These are phyloP conservation scores for Trematocara stigmaticum DNA, from an alignment of 2,113 vertebrate species.

Conservation along the genomic window DNA sequence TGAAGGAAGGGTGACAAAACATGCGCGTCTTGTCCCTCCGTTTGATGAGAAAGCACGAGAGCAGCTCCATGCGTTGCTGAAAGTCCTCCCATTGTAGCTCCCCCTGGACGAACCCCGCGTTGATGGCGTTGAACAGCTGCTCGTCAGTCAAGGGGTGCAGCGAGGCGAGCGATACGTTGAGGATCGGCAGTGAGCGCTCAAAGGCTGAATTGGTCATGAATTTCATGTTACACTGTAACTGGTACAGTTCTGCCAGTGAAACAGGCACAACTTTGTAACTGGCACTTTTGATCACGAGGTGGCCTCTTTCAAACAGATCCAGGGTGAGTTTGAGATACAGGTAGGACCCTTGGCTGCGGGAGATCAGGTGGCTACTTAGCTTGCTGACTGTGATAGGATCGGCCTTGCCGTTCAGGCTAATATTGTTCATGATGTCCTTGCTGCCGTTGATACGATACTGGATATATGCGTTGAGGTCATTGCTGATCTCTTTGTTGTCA, in stretches of 20 bases:
- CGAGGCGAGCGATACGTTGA: slow-evolving; percentile 90
- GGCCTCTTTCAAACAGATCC: slow-evolving; percentile 93
- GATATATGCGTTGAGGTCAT: slow-evolving; percentile 89
- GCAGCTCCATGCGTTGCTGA: slow-evolving; percentile 88
- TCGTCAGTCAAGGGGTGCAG: slow-evolving; percentile 97
- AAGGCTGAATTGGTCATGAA: slow-evolving; percentile 94
- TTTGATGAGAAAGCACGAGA: slow-evolving; percentile 89
- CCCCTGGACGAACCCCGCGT: slow-evolving; percentile 78
- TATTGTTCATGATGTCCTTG: slow-evolving; percentile 91
- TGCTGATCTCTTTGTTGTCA: slow-evolving; percentile 85
- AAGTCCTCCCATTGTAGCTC: slow-evolving; percentile 94
- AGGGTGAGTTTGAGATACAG: slow-evolving; percentile 95
- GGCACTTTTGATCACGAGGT: slow-evolving; percentile 94
- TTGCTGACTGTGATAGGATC: slow-evolving; percentile 84
- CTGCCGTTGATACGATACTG: slow-evolving; percentile 87
- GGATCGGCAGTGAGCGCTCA: slow-evolving; percentile 85
- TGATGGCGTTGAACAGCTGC: slow-evolving; percentile 93
- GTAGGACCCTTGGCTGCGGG: slow-evolving; percentile 92
- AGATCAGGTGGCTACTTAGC: slow-evolving; percentile 91
- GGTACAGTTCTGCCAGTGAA: slow-evolving; percentile 91
- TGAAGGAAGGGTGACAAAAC: slow-evolving; percentile 98
- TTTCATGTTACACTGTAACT: slow-evolving; percentile 98
- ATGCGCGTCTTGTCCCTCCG: slow-evolving; percentile 94
- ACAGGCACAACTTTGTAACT: slow-evolving; percentile 98
- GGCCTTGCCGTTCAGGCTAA: slow-evolving; percentile 90